These are phyloP conservation scores for Psilopogon haemacephalus DNA, from an alignment of 2,113 vertebrate species.

Conservation along the genomic window DNA sequence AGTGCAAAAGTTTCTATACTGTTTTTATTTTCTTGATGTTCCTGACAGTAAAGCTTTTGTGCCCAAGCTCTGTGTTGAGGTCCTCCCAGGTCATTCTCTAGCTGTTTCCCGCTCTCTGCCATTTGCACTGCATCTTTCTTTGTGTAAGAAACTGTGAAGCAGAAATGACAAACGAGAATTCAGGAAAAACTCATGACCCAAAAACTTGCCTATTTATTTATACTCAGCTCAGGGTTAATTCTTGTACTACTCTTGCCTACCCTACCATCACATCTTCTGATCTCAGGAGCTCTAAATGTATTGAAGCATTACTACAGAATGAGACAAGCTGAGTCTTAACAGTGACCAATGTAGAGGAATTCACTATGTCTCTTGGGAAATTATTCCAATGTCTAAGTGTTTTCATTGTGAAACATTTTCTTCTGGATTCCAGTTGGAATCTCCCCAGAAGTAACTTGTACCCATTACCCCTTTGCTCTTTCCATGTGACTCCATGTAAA, in stretches of 20 bases:
- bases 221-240: neutral
- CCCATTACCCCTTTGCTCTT: no score
- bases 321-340: no score
- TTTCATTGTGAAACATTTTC: no score
- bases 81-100: neutral
- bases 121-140: neutral
- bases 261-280: neutral
- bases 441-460: no score
- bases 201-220: neutral
- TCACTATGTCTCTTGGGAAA: no score
- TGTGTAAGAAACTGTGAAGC: neutral
- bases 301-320: neutral
- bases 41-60: neutral
- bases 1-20: neutral
- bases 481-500: no score
- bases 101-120: fast-evolving
- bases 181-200: neutral
- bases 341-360: no score
- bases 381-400: no score
- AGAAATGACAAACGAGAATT: neutral
- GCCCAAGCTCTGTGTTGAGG: neutral
- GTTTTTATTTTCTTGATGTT: neutral
- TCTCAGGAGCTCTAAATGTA: neutral
- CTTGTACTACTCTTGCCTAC: neutral
- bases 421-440: no score